phyloP scores from a whole-genome alignment of 1,140 invertebrate genomes.

The Drosophila busckii region DNA sequence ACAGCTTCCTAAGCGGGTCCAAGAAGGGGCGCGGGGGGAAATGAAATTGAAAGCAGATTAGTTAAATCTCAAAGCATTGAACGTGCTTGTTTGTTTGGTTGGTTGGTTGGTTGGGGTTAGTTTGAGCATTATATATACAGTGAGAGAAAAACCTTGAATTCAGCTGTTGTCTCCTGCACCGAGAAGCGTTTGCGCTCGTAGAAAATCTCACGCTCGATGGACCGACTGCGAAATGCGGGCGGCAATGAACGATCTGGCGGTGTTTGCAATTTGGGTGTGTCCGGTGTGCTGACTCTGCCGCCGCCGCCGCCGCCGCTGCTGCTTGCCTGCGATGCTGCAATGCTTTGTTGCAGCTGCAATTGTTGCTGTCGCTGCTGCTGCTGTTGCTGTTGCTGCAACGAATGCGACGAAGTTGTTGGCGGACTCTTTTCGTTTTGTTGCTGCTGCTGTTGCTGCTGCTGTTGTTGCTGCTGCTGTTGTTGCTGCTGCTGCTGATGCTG shows the following conservation, averaged over 20 bases:
- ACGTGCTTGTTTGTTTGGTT: no score
- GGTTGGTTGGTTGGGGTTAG: no score
- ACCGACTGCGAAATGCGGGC: conserved; percentile 73
- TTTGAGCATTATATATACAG: no score
- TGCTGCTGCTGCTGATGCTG: conserved; percentile 62
- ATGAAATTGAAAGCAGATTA: conserved; percentile 6
- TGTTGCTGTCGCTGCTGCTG: conserved; percentile 35
- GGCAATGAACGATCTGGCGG: conserved; percentile 70
- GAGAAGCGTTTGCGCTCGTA: conserved; percentile 73
- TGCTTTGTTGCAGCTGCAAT: conserved; percentile 37
- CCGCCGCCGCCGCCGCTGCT: conserved; percentile 21
- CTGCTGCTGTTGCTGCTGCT: conserved; percentile 33
- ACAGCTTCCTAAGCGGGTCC: conserved; percentile 45
- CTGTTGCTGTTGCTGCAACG: conserved; percentile 34
- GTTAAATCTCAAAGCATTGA: background rate
- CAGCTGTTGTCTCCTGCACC: conserved; percentile 55
- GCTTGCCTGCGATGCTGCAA: conserved; percentile 25
- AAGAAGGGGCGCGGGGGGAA: background rate
- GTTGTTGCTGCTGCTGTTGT: conserved; percentile 50
- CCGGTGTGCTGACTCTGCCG: conserved; percentile 55
- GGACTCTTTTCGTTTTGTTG: conserved; percentile 49
- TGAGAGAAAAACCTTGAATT: conserved; percentile 72
- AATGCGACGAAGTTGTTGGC: conserved; percentile 42
- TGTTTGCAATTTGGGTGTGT: conserved; percentile 66
- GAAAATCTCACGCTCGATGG: conserved; percentile 68